Evolutionary conservation across 2,888 invertebrate species (phyloP).

Genomic region (Phorcus lineatus): DNA sequence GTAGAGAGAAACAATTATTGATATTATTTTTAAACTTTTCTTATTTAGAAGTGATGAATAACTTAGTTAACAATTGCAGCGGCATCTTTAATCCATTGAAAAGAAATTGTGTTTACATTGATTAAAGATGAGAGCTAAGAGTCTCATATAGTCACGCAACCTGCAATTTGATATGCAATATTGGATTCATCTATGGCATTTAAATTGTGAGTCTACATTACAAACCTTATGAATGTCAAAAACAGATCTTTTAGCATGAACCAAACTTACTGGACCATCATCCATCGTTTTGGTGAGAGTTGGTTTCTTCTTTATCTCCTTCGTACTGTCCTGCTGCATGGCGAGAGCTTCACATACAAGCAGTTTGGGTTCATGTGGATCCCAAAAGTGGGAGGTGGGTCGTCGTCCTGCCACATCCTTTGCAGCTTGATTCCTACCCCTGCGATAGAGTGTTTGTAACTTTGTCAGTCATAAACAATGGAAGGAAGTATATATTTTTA

Average conservation of each 20-base stretch:
- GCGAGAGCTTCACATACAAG: constrained; percentile 89
- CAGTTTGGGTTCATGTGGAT: constrained; percentile 88
- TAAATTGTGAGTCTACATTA: neutral
- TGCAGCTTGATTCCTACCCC: constrained; percentile 75
- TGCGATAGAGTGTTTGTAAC: constrained; percentile 33
- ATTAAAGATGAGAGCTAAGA: too few relatives aligned
- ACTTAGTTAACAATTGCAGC: neutral
- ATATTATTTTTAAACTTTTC: too few relatives aligned
- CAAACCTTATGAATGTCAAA: too few relatives aligned
- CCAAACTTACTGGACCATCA: constrained; percentile 62
- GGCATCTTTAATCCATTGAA: neutral
- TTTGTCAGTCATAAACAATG: neutral
- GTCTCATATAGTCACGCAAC: too few relatives aligned
- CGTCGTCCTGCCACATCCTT: constrained; percentile 78
- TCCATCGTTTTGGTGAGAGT: constrained; percentile 64
- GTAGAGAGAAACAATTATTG: too few relatives aligned
- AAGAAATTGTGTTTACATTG: neutral
- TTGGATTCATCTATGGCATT: neutral
- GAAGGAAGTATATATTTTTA: too few relatives aligned
- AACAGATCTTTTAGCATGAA: too few relatives aligned
- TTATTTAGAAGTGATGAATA: too few relatives aligned
- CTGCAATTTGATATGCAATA: neutral
- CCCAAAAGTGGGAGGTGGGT: constrained; percentile 86
- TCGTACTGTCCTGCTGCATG: constrained; percentile 41
- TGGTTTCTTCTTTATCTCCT: constrained; percentile 50